Evolutionary conservation across 1,140 invertebrate genomes (phyloP).

Genomic region (Eurosta solidaginis): DNA sequence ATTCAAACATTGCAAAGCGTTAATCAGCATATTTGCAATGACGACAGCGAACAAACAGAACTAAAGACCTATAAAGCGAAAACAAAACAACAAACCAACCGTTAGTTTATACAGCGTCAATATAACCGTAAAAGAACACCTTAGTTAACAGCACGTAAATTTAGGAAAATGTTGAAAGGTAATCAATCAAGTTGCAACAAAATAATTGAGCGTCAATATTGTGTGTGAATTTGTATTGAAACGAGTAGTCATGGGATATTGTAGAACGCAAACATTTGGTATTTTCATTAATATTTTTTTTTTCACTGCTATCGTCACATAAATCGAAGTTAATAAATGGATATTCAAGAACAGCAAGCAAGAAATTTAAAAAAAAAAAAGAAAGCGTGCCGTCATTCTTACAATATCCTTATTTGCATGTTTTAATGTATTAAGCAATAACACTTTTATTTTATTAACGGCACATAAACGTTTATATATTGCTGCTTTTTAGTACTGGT

Average conservation of each 20-base stretch:
- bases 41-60: neutral
- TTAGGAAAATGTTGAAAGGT: neutral
- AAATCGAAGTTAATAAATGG: no score
- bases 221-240: neutral
- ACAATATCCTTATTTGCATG: no score
- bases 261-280: neutral
- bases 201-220: neutral
- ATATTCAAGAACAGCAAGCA: no score
- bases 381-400: no score
- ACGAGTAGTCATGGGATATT: neutral
- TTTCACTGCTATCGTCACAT: no score
- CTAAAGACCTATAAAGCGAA: neutral
- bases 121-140: neutral
- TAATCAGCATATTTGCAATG: neutral
- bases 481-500: neutral
- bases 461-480: neutral
- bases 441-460: neutral
- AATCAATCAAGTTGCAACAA: slow-evolving; percentile 6
- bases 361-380: no score
- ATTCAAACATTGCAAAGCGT: neutral
- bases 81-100: neutral
- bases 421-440: neutral
- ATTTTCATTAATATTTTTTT: neutral
- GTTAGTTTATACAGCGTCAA: neutral
- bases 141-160: neutral